Base-by-base conservation (phyloP, 2,888 invertebrate genomes). In the Tanypteryx hageni region DNA sequence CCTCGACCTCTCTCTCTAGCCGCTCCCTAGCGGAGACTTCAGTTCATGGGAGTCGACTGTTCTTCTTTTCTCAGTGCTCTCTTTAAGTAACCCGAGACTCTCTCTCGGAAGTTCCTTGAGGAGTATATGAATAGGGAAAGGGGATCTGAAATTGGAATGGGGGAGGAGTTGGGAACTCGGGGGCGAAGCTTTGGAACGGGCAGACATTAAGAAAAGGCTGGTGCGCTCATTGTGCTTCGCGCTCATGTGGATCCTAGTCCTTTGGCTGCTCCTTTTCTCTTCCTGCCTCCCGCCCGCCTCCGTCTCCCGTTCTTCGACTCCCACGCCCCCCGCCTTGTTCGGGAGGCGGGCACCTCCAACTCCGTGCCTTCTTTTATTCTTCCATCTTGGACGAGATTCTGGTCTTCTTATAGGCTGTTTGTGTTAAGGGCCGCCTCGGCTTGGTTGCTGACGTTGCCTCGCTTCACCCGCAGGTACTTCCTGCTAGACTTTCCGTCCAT, bases 51-150 rank as follows among this genome's bases (percentile, higher is more conserved):
- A 76, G 76, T 76, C 76, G 76, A 76, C 76, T 76, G 76, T 27
- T 76, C 76, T 27, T 76, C 76, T 76, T 76, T 76, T 76, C 76
- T 76, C 76, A 76, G 27, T 76, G 76, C 76, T 68, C 68, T 8
- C 68, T 76, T 13, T 76, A 76, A 22, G 76, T 76, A 76, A 76
- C 76, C 76, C 76, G 76, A 76, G 27, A 22, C 44, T 44, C 44
- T 44, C 44, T 44, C 27, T 76, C 76, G 76, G 76, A 76, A 76
- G 76, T 76, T 76, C 76, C 76, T 76, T 27, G 44, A 27, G 76
- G 76, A 76, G 27, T 76, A 68, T 68, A 76, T 27, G 76, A 76
- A 76, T 76, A 76, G 76, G 76, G 76, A 76, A 76, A 68, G 76
- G 76, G 27, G 76, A 76, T 76, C 22, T 76, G 44, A 44, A 64